Percentiles rank a stretch among this genome's conserved stretches.
These are phyloP conservation scores for Pyrgilauda ruficollis DNA, from an alignment of 2,113 vertebrate genomes.

Conservation along the genomic window DNA sequence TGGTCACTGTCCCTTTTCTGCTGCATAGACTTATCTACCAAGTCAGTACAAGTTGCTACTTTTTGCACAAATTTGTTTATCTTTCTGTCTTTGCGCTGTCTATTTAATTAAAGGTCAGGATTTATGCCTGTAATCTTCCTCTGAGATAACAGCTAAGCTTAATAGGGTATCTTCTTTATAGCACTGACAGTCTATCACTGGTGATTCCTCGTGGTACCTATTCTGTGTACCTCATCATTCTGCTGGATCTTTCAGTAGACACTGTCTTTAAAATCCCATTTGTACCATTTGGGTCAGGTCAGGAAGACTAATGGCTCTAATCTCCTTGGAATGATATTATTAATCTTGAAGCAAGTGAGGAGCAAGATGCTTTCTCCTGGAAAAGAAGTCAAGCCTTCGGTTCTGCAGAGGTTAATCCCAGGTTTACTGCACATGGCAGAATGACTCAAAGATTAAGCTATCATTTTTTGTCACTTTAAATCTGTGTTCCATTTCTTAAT, in stretches of 20 bases:
- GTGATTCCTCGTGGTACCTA: conserved; percentile 60
- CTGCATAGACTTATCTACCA: not conserved
- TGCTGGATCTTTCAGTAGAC: conserved; percentile 53
- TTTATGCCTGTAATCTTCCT: conserved; percentile 72
- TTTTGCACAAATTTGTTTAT: conserved; percentile 51
- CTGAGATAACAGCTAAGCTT: conserved; percentile 67
- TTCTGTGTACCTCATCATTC: conserved; percentile 67
- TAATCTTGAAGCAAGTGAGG: conserved; percentile 69
- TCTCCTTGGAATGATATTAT: conserved; percentile 71
- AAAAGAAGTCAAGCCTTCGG: conserved; percentile 40
- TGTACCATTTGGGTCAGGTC: conserved; percentile 72
- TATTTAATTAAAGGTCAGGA: conserved; percentile 59
- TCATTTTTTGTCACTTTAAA: conserved; percentile 48
- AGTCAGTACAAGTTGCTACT: not conserved
- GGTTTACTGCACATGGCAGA: conserved; percentile 17
- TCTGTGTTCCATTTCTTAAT: conserved; percentile 10
- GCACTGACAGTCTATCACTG: conserved; percentile 58
- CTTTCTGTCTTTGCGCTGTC: conserved; percentile 1
- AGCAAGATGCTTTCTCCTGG: conserved; percentile 47
- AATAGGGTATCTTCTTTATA: conserved; percentile 67
- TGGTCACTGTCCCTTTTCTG: not conserved
- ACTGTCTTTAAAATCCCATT: conserved; percentile 77
- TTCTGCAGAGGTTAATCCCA: conserved; percentile 44
- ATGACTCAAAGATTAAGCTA: conserved; percentile 41
- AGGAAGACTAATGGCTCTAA: conserved; percentile 76